Evolutionary conservation across 2,797 vertebrate genomes (phyloP), one percentile per base, ranked within the genome.

Genomic region (Channallabes apus): DNA sequence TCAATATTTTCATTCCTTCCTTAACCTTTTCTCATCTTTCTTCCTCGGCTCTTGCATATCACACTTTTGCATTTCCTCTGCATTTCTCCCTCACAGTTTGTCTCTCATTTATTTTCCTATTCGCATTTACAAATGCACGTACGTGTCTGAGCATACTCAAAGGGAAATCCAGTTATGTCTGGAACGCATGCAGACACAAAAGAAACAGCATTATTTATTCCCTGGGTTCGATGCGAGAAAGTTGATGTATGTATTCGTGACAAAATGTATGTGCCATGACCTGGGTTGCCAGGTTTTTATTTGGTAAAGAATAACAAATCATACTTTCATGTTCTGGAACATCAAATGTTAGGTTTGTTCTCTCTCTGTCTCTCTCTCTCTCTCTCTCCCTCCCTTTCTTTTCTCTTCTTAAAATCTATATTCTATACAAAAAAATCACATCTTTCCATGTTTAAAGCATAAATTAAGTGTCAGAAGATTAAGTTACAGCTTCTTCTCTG

Each of bases 221-320:
- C 35, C 5, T 6, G 5, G 5, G 8, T 76, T 58, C 7, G n/a
- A 56, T 29, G 15, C 18, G 51, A 76, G 51, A 27, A 29, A 75
- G 11, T 56, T 76, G 73, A 56, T 76, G 54, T 32, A 5, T 75
- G 15, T 18, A 0, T 11, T 29, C 3, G 4, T 75, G 51, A 27
- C 15, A 27, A 17, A 8, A 22, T 9, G n/a, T 56, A 29, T 29
- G n/a, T 29, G 72, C 46, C 29, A 2, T 27, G n/a, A 56, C 3
- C 24, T 54, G 72, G 2, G 46, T 75, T 75, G 72, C 72, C n/a
- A 75, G n/a, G 17, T 75, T 15, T 75, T 75, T 54, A 75, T 51
- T 8, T 54, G 27, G 20, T 75, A 29, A 73, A 56, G 27, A 22
- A 22, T 56, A 29, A 35, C 6, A 17, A 4, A 1, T 27, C 7